Evolutionary conservation across 2,797 vertebrate species (phyloP).

Genomic region (Anisognathus igniventris): DNA sequence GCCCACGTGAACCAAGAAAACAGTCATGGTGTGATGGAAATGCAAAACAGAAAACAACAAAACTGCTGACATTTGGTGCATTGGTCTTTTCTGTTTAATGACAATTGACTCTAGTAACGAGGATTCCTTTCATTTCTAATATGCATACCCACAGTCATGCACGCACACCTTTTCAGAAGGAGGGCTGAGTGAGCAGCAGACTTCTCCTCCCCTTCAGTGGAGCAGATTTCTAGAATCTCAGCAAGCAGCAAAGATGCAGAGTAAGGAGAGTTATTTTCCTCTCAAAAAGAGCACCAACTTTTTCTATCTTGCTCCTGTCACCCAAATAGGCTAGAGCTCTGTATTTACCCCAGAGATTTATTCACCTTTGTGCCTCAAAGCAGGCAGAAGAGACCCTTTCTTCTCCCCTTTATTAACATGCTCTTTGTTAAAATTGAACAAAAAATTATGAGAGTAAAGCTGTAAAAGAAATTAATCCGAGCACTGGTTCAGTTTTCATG

Average conservation of each 20-base stretch:
- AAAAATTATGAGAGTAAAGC: slow-evolving; percentile 13
- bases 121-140: slow-evolving; percentile 32
- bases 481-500: slow-evolving; percentile 14
- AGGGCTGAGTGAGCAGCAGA: background rate
- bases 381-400: slow-evolving; percentile 58
- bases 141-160: background rate
- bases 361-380: slow-evolving; percentile 65
- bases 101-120: background rate
- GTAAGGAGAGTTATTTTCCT: background rate
- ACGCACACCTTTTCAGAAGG: background rate
- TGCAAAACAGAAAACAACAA: slow-evolving; percentile 18
- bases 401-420: slow-evolving; percentile 28
- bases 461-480: background rate
- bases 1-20: background rate
- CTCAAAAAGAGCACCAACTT: background rate
- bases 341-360: slow-evolving; percentile 24
- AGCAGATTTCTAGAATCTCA: slow-evolving; percentile 1
- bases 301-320: slow-evolving; percentile 6
- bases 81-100: slow-evolving; percentile 3
- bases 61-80: background rate
- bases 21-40: slow-evolving; percentile 55
- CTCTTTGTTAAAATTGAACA: slow-evolving; percentile 25
- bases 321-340: background rate
- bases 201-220: background rate
- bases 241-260: slow-evolving; percentile 10